Evolutionary conservation across 2,888 invertebrate species (phyloP).

Genomic region (Pinctada fucata): DNA sequence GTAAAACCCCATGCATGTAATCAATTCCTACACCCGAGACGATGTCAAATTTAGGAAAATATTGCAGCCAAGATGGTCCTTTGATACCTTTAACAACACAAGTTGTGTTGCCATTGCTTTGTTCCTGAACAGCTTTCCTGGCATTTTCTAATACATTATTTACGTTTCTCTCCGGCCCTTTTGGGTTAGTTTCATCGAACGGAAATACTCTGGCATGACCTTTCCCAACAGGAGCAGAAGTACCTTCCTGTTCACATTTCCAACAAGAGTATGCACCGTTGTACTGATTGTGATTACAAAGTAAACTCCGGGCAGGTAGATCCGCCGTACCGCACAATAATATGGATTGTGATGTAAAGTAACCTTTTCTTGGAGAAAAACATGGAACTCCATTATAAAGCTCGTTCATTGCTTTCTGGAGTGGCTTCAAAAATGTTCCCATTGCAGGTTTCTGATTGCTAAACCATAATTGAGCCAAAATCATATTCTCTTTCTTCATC

Average conservation of each 20-base stretch:
- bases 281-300: too few relatives aligned
- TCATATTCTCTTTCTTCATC: conserved; percentile 16
- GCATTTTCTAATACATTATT: conserved; percentile 11
- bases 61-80: conserved; percentile 21
- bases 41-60: conserved; percentile 15
- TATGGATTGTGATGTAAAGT: conserved; percentile 38
- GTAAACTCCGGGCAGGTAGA: too few relatives aligned
- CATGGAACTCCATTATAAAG: too few relatives aligned
- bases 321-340: too few relatives aligned
- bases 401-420: too few relatives aligned
- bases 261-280: conserved; percentile 27
- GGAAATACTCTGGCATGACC: too few relatives aligned
- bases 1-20: conserved; percentile 40
- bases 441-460: neutral
- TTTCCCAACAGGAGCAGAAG: too few relatives aligned
- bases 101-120: conserved; percentile 1
- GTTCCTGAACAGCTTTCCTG: neutral
- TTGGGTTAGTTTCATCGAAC: conserved; percentile 1
- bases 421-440: conserved; percentile 37
- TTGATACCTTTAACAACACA: conserved; percentile 4
- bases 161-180: too few relatives aligned
- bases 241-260: conserved; percentile 28
- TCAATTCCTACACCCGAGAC: conserved; percentile 26
- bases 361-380: conserved; percentile 16
- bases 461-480: conserved; percentile 17